Evolutionary conservation across 2,888 invertebrate genomes (phyloP), one percentile per base, ranked within the genome.

Genomic region (Hedya salicella): DNA sequence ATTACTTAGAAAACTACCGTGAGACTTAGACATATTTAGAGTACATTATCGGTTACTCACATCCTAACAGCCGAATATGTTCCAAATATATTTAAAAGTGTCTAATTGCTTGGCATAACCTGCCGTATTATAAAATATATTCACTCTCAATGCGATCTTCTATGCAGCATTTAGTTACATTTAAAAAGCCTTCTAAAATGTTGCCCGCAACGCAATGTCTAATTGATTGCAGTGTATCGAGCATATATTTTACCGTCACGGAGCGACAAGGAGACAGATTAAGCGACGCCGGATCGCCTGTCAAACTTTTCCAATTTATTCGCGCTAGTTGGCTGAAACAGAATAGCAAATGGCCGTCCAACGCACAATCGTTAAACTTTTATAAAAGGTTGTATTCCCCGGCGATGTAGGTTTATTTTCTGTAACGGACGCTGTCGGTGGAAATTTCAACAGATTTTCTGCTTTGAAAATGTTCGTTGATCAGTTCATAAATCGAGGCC

Each of bases 301-400:
- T 71, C 71, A 73, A 78, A 78, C 72, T 76, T 78, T 77, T 76
- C 76, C 77, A 78, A 78, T 78, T 75, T 75, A 65, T 70, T 69
- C 62, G 65, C 57, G 48, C 59, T 62, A 62, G 62, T 53, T 60
- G 62, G 53, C 54, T 65, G 60, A 68, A 63, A 68, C 69, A 67
- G 68, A 68, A 70, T 71, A 68, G 68, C 57, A 69, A 72, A 71
- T 70, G 57, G 68, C 64, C 36, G 62, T 62, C 40, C 59, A 56
- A 62, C 64, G 50, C 57, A 50, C 59, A 52, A 59, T 65, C 57
- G 59, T 44, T 50, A 57, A 64, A 64, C 8, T 64, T 64, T 64
- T 50, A 49, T 49, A 57, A 49, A 64, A 64, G 50, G 25, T 25
- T 30, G 49, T 62, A 42, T 16, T 39, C 56, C 56, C 42, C 13